These are phyloP conservation scores for Oxygymnocypris stewartii DNA, from an alignment of 2,113 vertebrate species.

Conservation along the genomic window DNA sequence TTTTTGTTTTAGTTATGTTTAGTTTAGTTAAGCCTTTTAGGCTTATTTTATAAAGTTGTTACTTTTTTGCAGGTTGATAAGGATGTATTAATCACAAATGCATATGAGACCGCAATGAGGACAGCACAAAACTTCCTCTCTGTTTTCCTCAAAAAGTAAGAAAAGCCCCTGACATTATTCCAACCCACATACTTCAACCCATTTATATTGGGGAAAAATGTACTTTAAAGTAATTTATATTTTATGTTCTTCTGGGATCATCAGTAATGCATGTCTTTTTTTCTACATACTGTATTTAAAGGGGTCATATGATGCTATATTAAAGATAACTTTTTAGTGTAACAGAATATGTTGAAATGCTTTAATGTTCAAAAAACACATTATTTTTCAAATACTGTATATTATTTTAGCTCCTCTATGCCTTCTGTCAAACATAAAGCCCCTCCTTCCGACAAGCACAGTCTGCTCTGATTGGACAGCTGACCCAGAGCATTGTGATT, in stretches of 20 bases:
- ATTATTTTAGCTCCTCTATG: too few relatives aligned
- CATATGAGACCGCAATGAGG: constrained; percentile 98
- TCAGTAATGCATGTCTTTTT: neutral
- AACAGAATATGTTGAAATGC: too few relatives aligned
- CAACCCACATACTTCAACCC: neutral
- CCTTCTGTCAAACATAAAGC: too few relatives aligned
- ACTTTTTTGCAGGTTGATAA: constrained; percentile 84
- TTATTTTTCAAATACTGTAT: too few relatives aligned
- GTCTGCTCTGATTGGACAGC: too few relatives aligned
- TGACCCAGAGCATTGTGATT: too few relatives aligned
- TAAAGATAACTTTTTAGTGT: too few relatives aligned
- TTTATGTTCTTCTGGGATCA: neutral
- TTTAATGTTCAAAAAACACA: too few relatives aligned
- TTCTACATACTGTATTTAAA: neutral
- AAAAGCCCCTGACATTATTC: neutral
- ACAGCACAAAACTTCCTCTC: constrained; percentile 99
- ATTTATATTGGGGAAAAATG: neutral
- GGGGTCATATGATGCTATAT: too few relatives aligned
- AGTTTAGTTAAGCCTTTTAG: neutral
- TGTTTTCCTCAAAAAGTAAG: constrained; percentile 98
- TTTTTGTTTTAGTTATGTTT: neutral
- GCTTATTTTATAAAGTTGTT: neutral
- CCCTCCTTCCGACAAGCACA: too few relatives aligned
- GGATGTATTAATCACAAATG: constrained; percentile 96
- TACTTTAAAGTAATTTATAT: neutral